Conservation (phyloP, 2,888 invertebrate genomes). For the Heliconius cydno region DNA sequence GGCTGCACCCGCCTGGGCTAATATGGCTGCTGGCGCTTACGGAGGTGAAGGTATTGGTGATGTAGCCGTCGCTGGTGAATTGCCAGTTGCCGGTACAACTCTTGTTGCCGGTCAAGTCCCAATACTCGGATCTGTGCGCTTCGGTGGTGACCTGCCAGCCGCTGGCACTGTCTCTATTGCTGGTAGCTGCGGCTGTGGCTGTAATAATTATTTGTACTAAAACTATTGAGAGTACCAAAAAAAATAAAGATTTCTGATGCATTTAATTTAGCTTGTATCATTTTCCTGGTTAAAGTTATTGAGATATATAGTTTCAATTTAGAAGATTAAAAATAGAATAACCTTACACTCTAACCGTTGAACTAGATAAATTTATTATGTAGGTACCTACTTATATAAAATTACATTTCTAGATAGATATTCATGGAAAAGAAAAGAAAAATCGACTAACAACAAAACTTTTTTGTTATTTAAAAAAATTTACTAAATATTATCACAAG, state of each 20-base stretch:
- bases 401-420: no score
- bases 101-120: slow-evolving; percentile 56
- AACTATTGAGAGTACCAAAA: background rate
- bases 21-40: slow-evolving; percentile 36
- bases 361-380: no score
- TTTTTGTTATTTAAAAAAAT: no score
- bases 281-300: background rate
- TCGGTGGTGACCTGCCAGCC: slow-evolving; percentile 59
- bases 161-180: slow-evolving; percentile 59
- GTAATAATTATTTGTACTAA: background rate
- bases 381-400: no score
- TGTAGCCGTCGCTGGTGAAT: slow-evolving; percentile 51
- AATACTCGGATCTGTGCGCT: slow-evolving; percentile 56
- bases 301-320: background rate
- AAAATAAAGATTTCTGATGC: background rate
- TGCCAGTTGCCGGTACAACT: slow-evolving; percentile 53
- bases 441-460: no score
- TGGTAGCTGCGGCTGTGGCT: slow-evolving; percentile 37
- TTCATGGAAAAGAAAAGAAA: no score
- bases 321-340: background rate
- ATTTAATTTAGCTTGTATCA: background rate
- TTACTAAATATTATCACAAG: no score
- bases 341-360: background rate
- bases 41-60: slow-evolving; percentile 51
- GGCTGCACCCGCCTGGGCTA: slow-evolving; percentile 25